phyloP scores from a whole-genome alignment of 2,797 vertebrate genomes.

The Aldrovandia affinis region DNA sequence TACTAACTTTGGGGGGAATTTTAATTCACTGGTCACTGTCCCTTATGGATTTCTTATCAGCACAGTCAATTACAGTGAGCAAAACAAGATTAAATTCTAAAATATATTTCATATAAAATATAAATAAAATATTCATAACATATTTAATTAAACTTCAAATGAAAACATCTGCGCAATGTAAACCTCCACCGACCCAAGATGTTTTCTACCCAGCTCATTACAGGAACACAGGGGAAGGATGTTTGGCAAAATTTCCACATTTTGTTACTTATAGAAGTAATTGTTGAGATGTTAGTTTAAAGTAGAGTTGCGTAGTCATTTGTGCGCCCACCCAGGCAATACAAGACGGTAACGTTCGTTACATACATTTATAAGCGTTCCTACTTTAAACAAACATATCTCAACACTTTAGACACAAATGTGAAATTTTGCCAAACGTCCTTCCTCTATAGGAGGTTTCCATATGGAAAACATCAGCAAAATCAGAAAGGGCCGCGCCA shows the following conservation, averaged over 20 bases:
- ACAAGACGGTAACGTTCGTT: background rate
- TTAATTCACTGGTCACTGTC: background rate
- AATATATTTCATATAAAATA: background rate
- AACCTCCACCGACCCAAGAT: too few relatives aligned
- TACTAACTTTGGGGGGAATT: too few relatives aligned
- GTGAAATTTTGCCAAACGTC: too few relatives aligned
- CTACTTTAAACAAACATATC: background rate
- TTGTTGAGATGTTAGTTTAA: background rate
- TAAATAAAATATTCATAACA: too few relatives aligned
- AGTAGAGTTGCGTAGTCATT: background rate
- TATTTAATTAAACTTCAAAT: background rate
- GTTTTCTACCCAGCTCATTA: background rate
- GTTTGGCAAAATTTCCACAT: too few relatives aligned
- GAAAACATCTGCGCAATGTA: background rate
- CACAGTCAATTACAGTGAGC: background rate
- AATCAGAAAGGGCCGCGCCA: background rate
- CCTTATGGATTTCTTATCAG: background rate
- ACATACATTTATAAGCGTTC: background rate
- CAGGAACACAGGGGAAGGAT: too few relatives aligned
- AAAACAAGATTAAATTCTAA: background rate
- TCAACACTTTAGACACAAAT: too few relatives aligned
- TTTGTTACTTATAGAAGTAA: too few relatives aligned
- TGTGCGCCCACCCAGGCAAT: background rate
- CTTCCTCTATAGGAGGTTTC: background rate
- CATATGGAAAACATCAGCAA: background rate